Evolutionary conservation across 2,113 vertebrate species (phyloP).

Genomic region (Xiphorhynchus elegans): DNA sequence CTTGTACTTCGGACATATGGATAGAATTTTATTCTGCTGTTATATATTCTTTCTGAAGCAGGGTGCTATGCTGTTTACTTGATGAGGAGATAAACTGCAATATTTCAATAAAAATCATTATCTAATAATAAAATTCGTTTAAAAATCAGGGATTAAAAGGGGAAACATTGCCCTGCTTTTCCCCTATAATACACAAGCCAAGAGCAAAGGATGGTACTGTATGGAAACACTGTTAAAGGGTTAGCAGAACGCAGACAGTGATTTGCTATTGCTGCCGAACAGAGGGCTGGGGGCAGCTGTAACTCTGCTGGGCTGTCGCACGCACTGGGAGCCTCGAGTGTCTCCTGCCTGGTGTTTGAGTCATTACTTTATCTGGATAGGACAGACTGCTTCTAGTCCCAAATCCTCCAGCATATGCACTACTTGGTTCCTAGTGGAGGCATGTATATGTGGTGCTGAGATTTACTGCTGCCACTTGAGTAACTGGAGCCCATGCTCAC

Average conservation of each 20-base stretch:
- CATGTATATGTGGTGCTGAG: not conserved
- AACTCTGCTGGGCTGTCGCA: not conserved
- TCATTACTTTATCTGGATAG: not conserved
- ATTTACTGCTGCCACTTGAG: not conserved
- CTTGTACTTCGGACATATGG: slow-evolving; percentile 56
- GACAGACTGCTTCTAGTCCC: slow-evolving; percentile 3
- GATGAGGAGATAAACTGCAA: not conserved
- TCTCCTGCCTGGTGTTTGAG: slow-evolving; percentile 23
- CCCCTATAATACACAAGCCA: not conserved
- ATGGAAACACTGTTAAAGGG: not conserved
- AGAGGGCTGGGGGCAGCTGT: not conserved
- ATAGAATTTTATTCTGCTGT: slow-evolving; percentile 42
- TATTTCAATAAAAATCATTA: not conserved
- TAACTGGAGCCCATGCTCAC: not conserved
- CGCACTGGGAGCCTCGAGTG: not conserved
- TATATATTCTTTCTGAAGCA: not conserved
- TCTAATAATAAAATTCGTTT: not conserved
- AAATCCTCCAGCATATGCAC: not conserved
- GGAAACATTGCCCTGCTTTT: not conserved
- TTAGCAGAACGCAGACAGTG: not conserved
- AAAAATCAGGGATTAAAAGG: not conserved
- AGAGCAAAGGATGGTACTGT: not conserved
- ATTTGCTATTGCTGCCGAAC: not conserved
- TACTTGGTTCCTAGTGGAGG: not conserved
- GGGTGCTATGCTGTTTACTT: not conserved